Conservation (phyloP, 2,113 vertebrate genomes). For the Typhlomys cinereus region DNA sequence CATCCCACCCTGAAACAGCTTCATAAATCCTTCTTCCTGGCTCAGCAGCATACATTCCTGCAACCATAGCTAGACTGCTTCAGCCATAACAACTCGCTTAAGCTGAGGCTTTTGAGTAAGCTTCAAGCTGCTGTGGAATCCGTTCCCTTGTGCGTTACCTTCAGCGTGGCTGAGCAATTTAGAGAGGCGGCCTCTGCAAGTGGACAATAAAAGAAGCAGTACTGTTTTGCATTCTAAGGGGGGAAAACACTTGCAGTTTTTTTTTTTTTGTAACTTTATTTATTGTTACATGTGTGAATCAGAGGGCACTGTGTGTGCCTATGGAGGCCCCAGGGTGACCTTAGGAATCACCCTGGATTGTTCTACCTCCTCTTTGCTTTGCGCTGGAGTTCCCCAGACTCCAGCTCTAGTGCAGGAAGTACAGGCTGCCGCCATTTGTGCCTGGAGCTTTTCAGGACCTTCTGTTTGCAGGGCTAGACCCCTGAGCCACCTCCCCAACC, state of each 20-base stretch:
- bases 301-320: too few species aligned
- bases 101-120: constrained; percentile 33
- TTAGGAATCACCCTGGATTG: too few species aligned
- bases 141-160: constrained; percentile 11
- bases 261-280: not conserved
- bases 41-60: constrained; percentile 30
- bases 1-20: constrained; percentile 35
- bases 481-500: too few species aligned
- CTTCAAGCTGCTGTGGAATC: constrained; percentile 14
- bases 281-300: too few species aligned
- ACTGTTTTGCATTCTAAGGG: not conserved
- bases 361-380: too few species aligned
- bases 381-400: too few species aligned
- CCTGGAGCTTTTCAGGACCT: too few species aligned
- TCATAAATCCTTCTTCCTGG: constrained; percentile 57
- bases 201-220: not conserved
- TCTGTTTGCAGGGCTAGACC: too few species aligned
- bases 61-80: not conserved
- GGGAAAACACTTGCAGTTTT: not conserved
- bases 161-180: constrained; percentile 18
- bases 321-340: too few species aligned
- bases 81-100: constrained; percentile 58
- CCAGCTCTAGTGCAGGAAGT: too few species aligned
- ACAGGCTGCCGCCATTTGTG: too few species aligned
- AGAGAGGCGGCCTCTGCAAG: constrained; percentile 40